These are phyloP conservation scores for Heliconius sara DNA, from an alignment of 2,888 invertebrate species.

Conservation along the genomic window DNA sequence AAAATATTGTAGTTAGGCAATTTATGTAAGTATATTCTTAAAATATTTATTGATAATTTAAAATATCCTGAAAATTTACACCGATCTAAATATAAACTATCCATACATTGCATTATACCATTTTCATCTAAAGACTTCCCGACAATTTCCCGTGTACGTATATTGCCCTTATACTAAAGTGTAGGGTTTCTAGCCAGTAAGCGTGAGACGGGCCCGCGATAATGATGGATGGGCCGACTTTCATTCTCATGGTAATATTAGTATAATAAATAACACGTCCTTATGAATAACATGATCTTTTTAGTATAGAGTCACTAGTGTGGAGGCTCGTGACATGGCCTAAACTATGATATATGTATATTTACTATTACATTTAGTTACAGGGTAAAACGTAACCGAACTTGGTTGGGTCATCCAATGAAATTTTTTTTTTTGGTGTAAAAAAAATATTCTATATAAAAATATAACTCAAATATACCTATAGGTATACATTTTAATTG, in stretches of 20 bases:
- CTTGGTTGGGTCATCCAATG: background rate
- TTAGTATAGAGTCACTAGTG: conserved; percentile 22
- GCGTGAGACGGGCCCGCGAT: conserved; percentile 62
- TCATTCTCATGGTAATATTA: conserved; percentile 66
- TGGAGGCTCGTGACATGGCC: conserved; percentile 17
- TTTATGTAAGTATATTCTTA: background rate
- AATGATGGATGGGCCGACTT: conserved; percentile 73
- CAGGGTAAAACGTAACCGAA: background rate
- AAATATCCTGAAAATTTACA: background rate
- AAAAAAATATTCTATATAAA: too few species aligned
- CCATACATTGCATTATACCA: background rate
- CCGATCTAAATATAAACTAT: background rate
- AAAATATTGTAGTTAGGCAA: background rate
- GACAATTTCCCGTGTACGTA: conserved; percentile 31
- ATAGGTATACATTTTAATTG: background rate
- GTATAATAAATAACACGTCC: conserved; percentile 67
- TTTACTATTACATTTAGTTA: background rate
- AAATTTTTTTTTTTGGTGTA: too few species aligned
- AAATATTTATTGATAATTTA: background rate
- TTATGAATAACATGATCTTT: conserved; percentile 49
- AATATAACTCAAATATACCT: too few species aligned
- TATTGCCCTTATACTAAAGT: conserved; percentile 41
- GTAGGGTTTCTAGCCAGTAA: conserved; percentile 55
- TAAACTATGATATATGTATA: background rate
- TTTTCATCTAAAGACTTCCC: conserved; percentile 22